Evolutionary conservation across 2,888 invertebrate species (phyloP).

Genomic region (Drosophila rellima): DNA sequence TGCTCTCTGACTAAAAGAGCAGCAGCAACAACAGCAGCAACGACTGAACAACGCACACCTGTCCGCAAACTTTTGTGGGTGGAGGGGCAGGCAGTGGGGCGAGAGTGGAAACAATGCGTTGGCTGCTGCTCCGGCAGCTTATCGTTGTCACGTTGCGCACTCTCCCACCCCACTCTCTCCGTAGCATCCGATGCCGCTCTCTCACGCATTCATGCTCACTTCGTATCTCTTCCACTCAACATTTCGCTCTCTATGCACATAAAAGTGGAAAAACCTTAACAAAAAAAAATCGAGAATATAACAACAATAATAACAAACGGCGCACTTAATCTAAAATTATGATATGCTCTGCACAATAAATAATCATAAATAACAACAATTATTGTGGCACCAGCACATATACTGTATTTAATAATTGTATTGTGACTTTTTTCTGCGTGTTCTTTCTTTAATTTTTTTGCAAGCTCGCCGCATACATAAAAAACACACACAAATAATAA

Average conservation of each 20-base stretch:
- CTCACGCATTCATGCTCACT: slow-evolving; percentile 11
- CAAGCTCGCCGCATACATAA: slow-evolving; percentile 21
- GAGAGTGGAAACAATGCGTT: slow-evolving; percentile 22
- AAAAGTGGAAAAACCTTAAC: slow-evolving; percentile 31
- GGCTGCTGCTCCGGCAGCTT: slow-evolving; percentile 52
- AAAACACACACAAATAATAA: slow-evolving; percentile 17
- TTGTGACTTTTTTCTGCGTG: slow-evolving; percentile 1
- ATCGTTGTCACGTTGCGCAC: slow-evolving; percentile 51
- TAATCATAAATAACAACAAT: slow-evolving; percentile 56
- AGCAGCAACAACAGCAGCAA: slow-evolving; percentile 19
- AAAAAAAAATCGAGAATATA: slow-evolving; percentile 3
- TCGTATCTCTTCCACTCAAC: slow-evolving; percentile 11
- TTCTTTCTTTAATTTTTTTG: slow-evolving; percentile 8
- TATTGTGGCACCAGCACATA: slow-evolving; percentile 28
- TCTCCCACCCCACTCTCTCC: slow-evolving; percentile 19
- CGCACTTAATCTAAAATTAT: slow-evolving; percentile 52
- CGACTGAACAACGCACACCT: slow-evolving; percentile 47
- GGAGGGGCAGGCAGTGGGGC: background rate
- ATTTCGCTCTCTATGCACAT: slow-evolving; percentile 32
- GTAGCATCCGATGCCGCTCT: slow-evolving; percentile 22
- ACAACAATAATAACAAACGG: slow-evolving; percentile 20
- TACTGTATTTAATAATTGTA: slow-evolving; percentile 14
- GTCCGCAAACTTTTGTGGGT: slow-evolving; percentile 48
- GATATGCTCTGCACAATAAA: slow-evolving; percentile 50
- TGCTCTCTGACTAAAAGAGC: slow-evolving; percentile 37